phyloP scores from a whole-genome alignment of 2,797 vertebrate species.

The Leptatherina wallacei region DNA sequence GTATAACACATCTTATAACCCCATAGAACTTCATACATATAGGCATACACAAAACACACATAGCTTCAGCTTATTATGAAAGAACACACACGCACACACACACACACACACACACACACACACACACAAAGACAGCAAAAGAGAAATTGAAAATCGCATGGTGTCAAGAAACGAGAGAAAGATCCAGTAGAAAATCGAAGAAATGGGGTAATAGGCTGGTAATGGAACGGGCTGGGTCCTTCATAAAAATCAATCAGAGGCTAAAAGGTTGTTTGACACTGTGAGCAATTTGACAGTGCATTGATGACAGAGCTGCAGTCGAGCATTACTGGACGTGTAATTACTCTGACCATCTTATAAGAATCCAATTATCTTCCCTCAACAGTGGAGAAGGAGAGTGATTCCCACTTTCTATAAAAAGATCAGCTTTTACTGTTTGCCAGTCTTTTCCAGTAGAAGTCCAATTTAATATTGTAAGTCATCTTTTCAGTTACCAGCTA shows the following conservation, averaged over 20 bases:
- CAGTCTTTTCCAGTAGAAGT: conserved; percentile 3
- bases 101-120: conserved; percentile 20
- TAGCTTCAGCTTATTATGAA: conserved; percentile 1
- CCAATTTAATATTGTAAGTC: neutral
- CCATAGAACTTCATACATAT: conserved; percentile 24
- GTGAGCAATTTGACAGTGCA: conserved; percentile 55
- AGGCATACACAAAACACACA: conserved; percentile 28
- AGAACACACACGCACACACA: neutral
- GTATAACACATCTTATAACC: neutral
- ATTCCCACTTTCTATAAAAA: conserved; percentile 32
- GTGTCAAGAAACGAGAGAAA: conserved; percentile 40
- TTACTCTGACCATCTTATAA: conserved; percentile 64
- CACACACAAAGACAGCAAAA: conserved; percentile 32
- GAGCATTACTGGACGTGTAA: conserved; percentile 66
- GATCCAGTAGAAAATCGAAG: conserved; percentile 32
- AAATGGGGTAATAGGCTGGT: conserved; percentile 51
- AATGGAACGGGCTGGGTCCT: conserved; percentile 40
- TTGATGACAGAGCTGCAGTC: conserved; percentile 54
- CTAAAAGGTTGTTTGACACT: conserved; percentile 65
- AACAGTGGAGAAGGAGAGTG: conserved; percentile 10
- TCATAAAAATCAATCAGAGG: conserved; percentile 64
- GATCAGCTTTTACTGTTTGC: conserved; percentile 17
- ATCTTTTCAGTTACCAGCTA: conserved; percentile 20
- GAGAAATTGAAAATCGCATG: conserved; percentile 60
- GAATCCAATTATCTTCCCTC: conserved; percentile 56